Conservation (phyloP, 2,113 vertebrate genomes). For the Gorsachius goisagi region DNA sequence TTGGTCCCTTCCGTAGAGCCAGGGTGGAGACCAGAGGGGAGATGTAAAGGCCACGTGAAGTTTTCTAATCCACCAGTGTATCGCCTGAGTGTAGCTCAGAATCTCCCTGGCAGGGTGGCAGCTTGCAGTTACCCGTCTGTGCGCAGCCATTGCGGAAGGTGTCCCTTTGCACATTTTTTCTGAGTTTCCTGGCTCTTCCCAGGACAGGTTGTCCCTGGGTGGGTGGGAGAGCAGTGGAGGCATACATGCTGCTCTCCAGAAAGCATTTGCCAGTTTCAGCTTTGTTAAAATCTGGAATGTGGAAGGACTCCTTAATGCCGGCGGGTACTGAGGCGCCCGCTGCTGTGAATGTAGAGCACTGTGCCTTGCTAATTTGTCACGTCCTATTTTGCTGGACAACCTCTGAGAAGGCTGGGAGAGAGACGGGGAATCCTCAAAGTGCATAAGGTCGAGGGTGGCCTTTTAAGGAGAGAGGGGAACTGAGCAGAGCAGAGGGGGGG, state of each 20-base stretch:
- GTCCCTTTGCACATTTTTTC: neutral
- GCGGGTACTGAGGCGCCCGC: fast-evolving
- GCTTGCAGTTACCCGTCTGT: neutral
- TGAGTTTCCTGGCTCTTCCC: neutral
- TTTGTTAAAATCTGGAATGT: neutral
- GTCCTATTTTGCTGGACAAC: fast-evolving
- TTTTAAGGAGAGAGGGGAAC: neutral
- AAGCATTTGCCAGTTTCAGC: neutral
- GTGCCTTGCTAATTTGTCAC: neutral
- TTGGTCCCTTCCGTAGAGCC: neutral
- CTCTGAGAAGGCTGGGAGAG: neutral
- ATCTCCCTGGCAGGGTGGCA: neutral
- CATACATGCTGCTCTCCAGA: neutral
- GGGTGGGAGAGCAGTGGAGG: neutral
- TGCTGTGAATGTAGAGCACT: constrained; percentile 18
- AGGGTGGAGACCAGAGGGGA: neutral
- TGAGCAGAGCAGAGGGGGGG: neutral
- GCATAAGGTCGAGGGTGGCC: fast-evolving
- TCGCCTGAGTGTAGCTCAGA: neutral
- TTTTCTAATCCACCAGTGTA: neutral
- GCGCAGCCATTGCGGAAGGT: fast-evolving
- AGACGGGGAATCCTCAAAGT: neutral
- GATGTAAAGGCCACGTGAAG: neutral
- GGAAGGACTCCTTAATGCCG: fast-evolving
- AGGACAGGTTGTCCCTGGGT: neutral